These are phyloP conservation scores for Rhizoglyphus robini DNA, from an alignment of 1,140 invertebrate genomes.

Conservation along the genomic window DNA sequence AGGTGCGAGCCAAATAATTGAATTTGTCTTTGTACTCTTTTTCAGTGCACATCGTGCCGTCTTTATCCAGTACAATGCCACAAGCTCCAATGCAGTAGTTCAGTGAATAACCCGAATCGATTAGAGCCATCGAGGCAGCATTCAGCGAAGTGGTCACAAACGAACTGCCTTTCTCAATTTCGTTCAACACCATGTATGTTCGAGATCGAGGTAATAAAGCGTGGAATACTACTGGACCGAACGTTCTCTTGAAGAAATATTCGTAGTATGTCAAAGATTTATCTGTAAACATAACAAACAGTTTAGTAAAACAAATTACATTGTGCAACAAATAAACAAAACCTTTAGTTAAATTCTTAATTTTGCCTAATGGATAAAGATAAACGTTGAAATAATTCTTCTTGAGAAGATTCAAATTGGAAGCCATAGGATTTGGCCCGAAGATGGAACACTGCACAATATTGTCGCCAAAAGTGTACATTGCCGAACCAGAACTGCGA, in stretches of 20 bases:
- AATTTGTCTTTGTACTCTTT: conserved; percentile 4
- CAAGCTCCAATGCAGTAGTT: conserved; percentile 16
- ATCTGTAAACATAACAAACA: conserved; percentile 34
- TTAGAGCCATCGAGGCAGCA: not conserved
- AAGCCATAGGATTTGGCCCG: conserved; percentile 44
- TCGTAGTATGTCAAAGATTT: conserved; percentile 57
- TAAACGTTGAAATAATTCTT: conserved; percentile 9
- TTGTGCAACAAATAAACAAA: no score
- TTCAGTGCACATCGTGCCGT: not conserved
- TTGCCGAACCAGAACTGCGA: conserved; percentile 24
- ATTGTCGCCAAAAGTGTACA: conserved; percentile 40
- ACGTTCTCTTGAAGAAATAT: conserved; percentile 54
- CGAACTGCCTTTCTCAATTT: conserved; percentile 67
- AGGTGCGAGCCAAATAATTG: not conserved
- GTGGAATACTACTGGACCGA: conserved; percentile 53
- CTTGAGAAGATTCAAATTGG: conserved; percentile 9
- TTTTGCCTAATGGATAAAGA: conserved; percentile 11
- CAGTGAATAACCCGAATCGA: conserved; percentile 21
- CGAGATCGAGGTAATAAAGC: conserved; percentile 58
- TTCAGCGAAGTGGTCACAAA: conserved; percentile 38
- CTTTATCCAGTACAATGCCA: conserved; percentile 4
- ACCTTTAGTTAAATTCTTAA: conserved; percentile 7
- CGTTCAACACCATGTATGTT: conserved; percentile 63
- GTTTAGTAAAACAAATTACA: not conserved
- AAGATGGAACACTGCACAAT: conserved; percentile 59